A percentile compares a stretch with the other conserved stretches of the same genome.
These are phyloP conservation scores for Deilephila elpenor DNA, from an alignment of 2,888 invertebrate genomes.

Conservation along the genomic window DNA sequence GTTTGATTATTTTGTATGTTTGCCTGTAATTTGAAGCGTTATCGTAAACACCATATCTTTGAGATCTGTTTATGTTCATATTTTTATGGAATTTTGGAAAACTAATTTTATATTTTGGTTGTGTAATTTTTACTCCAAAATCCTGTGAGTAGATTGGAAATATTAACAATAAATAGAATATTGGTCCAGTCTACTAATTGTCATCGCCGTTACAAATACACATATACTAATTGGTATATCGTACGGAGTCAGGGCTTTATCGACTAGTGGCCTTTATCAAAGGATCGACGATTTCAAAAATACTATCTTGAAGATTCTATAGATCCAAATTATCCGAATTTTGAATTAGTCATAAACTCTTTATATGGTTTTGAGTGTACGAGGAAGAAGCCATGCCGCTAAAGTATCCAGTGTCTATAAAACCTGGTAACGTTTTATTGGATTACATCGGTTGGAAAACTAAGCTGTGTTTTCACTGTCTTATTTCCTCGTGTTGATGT, in stretches of 20 bases:
- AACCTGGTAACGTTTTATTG: slow-evolving; percentile 45
- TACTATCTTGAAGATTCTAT: too few relatives aligned
- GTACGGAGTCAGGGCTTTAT: too few relatives aligned
- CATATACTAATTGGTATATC: too few relatives aligned
- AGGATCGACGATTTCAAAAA: too few relatives aligned
- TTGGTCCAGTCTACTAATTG: too few relatives aligned
- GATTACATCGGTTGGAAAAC: slow-evolving; percentile 38
- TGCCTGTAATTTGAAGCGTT: not conserved
- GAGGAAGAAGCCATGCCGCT: slow-evolving; percentile 36
- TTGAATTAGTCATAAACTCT: not conserved
- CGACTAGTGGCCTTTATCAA: too few relatives aligned
- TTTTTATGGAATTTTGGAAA: not conserved
- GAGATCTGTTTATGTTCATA: not conserved
- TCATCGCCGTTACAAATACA: too few relatives aligned
- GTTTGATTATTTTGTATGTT: not conserved
- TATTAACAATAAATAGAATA: too few relatives aligned
- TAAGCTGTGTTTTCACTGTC: slow-evolving; percentile 25
- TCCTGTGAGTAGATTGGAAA: too few relatives aligned
- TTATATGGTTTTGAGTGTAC: not conserved
- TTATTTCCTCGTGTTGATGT: not conserved
- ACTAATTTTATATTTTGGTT: too few relatives aligned
- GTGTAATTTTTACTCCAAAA: too few relatives aligned
- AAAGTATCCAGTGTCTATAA: slow-evolving; percentile 42
- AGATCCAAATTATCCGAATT: not conserved
- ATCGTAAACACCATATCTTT: not conserved